Conservation (phyloP, 2,888 invertebrate species). For the Ophion ventricosus region DNA sequence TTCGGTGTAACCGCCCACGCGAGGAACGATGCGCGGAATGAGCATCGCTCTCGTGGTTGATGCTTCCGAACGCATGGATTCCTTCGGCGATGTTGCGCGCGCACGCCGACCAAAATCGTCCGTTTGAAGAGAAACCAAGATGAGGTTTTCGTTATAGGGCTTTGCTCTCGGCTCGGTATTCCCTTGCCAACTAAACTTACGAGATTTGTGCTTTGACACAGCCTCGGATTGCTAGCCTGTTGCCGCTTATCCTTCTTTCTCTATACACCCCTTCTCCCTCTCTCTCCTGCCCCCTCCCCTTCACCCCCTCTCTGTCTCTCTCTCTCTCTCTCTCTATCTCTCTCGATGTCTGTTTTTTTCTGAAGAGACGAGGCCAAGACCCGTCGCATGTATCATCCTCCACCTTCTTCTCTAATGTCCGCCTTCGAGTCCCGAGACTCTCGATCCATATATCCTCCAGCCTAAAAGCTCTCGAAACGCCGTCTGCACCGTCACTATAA, state of each 20-base stretch:
- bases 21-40: slow-evolving; percentile 68
- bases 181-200: slow-evolving; percentile 26
- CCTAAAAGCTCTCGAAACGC: slow-evolving; percentile 49
- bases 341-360: slow-evolving; percentile 12
- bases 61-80: slow-evolving; percentile 51
- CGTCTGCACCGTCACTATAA: slow-evolving; percentile 18
- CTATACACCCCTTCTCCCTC: not conserved
- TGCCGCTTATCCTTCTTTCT: not conserved
- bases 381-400: slow-evolving; percentile 34
- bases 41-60: slow-evolving; percentile 58
- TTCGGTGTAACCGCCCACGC: slow-evolving; percentile 62
- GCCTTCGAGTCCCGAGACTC: slow-evolving; percentile 28
- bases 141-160: slow-evolving; percentile 34
- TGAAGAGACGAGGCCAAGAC: slow-evolving; percentile 23
- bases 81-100: slow-evolving; percentile 53
- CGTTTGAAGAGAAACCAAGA: slow-evolving; percentile 19
- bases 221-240: slow-evolving; percentile 33
- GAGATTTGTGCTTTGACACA: slow-evolving; percentile 36
- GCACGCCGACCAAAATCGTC: slow-evolving; percentile 35
- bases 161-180: slow-evolving; percentile 38
- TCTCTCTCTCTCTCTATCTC: slow-evolving; percentile 12
- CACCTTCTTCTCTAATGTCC: slow-evolving; percentile 31
- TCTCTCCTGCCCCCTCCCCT: not conserved
- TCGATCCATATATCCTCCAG: slow-evolving; percentile 34
- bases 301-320: slow-evolving; percentile 1